phyloP scores from a whole-genome alignment of 2,888 invertebrate species.

The Pterostichus madidus region DNA sequence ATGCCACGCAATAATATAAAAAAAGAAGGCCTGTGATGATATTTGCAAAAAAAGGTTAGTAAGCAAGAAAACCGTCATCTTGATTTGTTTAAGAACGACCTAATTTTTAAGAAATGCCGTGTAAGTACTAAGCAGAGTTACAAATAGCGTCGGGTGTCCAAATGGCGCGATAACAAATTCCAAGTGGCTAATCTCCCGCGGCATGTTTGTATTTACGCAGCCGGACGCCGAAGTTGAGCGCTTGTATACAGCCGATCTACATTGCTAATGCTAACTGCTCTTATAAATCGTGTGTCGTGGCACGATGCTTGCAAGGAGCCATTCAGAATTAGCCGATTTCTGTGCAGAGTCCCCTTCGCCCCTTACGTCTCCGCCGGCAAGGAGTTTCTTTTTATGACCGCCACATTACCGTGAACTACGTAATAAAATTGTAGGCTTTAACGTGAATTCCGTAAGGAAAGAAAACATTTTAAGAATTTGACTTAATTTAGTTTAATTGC shows the following conservation, averaged over 20 bases:
- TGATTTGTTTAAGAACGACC: conserved; percentile 1
- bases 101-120: conserved; percentile 30
- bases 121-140: neutral
- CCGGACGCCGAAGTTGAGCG: conserved; percentile 49
- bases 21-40: neutral
- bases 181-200: conserved; percentile 39
- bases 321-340: conserved; percentile 64
- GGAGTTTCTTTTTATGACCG: conserved; percentile 62
- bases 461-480: conserved; percentile 63
- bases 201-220: conserved; percentile 35
- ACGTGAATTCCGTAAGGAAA: conserved; percentile 24
- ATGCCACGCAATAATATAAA: no score
- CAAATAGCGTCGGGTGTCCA: conserved; percentile 4
- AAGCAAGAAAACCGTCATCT: neutral
- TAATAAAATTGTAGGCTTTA: conserved; percentile 64
- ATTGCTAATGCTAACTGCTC: conserved; percentile 66
- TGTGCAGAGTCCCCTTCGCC: conserved; percentile 27
- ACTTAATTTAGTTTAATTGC: conserved; percentile 63
- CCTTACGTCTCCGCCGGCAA: no score
- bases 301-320: conserved; percentile 53
- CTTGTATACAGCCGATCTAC: conserved; percentile 62
- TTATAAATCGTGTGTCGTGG: conserved; percentile 65
- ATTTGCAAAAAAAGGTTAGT: neutral
- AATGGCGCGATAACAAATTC: conserved; percentile 42
- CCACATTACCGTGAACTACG: conserved; percentile 63